These are phyloP conservation scores for Drosophila ficusphila DNA, from an alignment of 1,140 invertebrate genomes.

Conservation along the genomic window DNA sequence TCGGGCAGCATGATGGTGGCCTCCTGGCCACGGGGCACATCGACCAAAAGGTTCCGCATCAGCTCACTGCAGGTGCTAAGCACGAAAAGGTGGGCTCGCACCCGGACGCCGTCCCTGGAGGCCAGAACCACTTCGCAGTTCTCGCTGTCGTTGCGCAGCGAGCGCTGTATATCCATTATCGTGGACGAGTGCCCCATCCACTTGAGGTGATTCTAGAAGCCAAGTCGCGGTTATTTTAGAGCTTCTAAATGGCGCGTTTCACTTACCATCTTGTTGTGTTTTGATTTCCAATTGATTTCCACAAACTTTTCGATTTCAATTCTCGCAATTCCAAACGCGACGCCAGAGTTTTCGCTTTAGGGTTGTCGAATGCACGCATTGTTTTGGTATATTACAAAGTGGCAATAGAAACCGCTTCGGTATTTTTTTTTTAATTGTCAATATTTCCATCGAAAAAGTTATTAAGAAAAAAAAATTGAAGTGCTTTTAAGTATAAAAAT, in stretches of 20 bases:
- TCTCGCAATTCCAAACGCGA: slow-evolving; percentile 49
- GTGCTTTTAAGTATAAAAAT: not conserved
- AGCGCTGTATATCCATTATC: slow-evolving; percentile 78
- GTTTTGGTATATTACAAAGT: not conserved
- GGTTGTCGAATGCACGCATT: not conserved
- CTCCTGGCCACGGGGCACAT: slow-evolving; percentile 71
- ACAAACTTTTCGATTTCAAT: slow-evolving; percentile 28
- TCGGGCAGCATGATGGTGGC: slow-evolving; percentile 77
- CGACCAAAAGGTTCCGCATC: slow-evolving; percentile 67
- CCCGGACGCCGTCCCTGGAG: slow-evolving; percentile 69
- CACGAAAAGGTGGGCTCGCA: slow-evolving; percentile 77
- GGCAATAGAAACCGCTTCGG: not conserved
- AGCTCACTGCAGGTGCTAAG: slow-evolving; percentile 78
- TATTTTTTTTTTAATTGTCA: not conserved
- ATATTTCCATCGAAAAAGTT: too few relatives aligned
- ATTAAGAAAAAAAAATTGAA: too few relatives aligned
- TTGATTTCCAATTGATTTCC: slow-evolving; percentile 48
- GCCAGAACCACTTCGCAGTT: slow-evolving; percentile 75
- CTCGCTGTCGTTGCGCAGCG: slow-evolving; percentile 61
- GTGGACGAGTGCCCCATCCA: slow-evolving; percentile 83
- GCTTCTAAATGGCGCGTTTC: slow-evolving; percentile 20
- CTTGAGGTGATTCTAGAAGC: slow-evolving; percentile 74
- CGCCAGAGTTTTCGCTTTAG: slow-evolving; percentile 3
- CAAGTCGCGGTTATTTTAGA: not conserved
- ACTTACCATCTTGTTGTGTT: slow-evolving; percentile 57